phyloP scores from a whole-genome alignment of 2,888 invertebrate species.

The Oxyscelio sp. region DNA sequence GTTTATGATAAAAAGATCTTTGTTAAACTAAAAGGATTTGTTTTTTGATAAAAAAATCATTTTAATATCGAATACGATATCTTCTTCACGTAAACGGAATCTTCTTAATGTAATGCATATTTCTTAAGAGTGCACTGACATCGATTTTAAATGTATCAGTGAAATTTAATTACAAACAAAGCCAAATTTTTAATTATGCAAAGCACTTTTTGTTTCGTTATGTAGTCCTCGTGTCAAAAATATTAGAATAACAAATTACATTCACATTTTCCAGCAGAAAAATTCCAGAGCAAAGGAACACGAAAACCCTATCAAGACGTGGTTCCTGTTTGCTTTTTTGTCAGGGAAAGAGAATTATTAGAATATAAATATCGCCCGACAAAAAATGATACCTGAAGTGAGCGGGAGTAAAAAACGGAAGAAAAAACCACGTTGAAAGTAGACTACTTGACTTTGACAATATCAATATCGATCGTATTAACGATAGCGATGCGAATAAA shows the following conservation, averaged over 20 bases:
- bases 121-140: too few species aligned
- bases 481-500: slow-evolving; percentile 23
- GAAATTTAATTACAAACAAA: too few species aligned
- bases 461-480: slow-evolving; percentile 20
- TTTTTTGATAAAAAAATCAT: too few species aligned
- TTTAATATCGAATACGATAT: too few species aligned
- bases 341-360: too few species aligned
- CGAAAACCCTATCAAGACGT: not conserved
- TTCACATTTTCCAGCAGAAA: not conserved
- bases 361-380: not conserved
- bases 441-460: slow-evolving; percentile 40
- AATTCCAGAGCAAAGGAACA: too few species aligned
- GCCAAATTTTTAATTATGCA: too few species aligned
- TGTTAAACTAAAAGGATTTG: too few species aligned
- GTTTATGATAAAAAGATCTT: too few species aligned
- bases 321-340: not conserved
- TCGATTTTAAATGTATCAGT: too few species aligned
- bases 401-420: not conserved
- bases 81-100: too few species aligned
- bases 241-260: slow-evolving; percentile 31
- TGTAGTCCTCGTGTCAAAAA: not conserved
- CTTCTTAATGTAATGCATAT: too few species aligned
- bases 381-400: slow-evolving; percentile 5
- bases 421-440: slow-evolving; percentile 47
- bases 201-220: slow-evolving; percentile 17